A percentile compares a stretch with the other conserved stretches of the same genome.
Conservation (phyloP, 2,797 vertebrate genomes). For the Telmatherina bonti region DNA sequence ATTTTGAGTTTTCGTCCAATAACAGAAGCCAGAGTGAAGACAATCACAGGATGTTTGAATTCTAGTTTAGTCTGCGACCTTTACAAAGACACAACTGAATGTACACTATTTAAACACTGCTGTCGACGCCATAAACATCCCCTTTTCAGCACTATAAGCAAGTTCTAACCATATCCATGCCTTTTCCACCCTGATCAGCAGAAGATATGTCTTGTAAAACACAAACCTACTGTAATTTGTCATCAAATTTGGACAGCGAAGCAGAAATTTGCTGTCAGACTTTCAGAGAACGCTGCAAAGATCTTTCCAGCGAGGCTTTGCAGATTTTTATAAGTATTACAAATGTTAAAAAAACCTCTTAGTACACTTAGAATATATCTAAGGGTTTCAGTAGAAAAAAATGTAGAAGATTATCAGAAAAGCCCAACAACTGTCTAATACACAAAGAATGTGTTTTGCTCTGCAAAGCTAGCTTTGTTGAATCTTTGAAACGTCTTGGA, state of each 20-base stretch:
- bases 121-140: neutral
- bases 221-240: neutral
- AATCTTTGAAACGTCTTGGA: constrained; percentile 42
- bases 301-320: constrained; percentile 41
- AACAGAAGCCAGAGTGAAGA: neutral
- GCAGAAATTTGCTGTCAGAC: constrained; percentile 24
- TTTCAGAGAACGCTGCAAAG: constrained; percentile 76
- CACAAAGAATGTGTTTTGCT: constrained; percentile 49
- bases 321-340: constrained; percentile 60
- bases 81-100: neutral
- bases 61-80: constrained; percentile 1
- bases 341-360: constrained; percentile 76
- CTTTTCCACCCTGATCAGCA: neutral
- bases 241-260: constrained; percentile 19
- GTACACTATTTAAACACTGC: neutral
- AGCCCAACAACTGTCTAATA: constrained; percentile 48
- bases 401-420: constrained; percentile 66
- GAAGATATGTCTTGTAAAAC: constrained; percentile 22
- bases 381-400: constrained; percentile 76
- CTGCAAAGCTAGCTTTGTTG: constrained; percentile 34
- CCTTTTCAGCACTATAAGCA: neutral
- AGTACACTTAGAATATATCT: constrained; percentile 61
- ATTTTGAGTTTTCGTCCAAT: neutral
- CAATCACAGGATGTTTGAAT: neutral
- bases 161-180: neutral